phyloP scores from a whole-genome alignment of 2,888 invertebrate genomes.

The Caenorhabditis zanzibari region DNA sequence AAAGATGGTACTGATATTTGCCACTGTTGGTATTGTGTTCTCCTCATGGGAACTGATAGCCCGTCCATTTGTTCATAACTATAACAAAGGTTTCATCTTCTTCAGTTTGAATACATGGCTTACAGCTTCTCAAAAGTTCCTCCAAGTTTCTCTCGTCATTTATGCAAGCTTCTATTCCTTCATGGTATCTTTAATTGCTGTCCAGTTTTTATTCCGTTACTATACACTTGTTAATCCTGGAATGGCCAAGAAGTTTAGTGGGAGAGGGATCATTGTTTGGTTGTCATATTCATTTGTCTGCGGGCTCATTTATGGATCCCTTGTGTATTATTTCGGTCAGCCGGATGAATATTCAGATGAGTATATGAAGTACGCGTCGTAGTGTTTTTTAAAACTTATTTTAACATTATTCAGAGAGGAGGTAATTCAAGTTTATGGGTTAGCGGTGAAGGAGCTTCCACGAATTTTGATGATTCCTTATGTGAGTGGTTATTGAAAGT shows the following conservation, averaged over 20 bases:
- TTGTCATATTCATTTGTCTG: not conserved
- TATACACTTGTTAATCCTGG: conserved; percentile 3
- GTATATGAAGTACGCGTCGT: not conserved
- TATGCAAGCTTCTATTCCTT: conserved; percentile 11
- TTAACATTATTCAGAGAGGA: conserved; percentile 6
- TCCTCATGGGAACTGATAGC: conserved; percentile 14
- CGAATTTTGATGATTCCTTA: not conserved
- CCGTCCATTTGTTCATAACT: conserved; percentile 23
- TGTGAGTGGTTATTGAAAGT: not conserved
- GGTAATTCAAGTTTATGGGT: not conserved
- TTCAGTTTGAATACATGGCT: conserved; percentile 20
- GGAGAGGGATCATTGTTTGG: not conserved
- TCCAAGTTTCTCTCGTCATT: not conserved
- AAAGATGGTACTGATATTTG: conserved; percentile 5
- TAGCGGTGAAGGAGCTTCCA: not conserved
- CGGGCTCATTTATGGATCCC: not conserved
- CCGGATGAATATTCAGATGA: conserved; percentile 24
- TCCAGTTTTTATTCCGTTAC: conserved; percentile 11
- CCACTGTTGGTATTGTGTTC: conserved; percentile 1
- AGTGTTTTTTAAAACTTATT: not conserved
- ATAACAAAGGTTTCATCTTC: conserved; percentile 12
- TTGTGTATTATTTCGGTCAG: not conserved
- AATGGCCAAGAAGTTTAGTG: not conserved
- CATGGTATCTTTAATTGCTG: not conserved
- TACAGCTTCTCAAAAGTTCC: not conserved